Evolutionary conservation across 2,888 invertebrate species (phyloP).

Genomic region (Agrenia bidenticulata): DNA sequence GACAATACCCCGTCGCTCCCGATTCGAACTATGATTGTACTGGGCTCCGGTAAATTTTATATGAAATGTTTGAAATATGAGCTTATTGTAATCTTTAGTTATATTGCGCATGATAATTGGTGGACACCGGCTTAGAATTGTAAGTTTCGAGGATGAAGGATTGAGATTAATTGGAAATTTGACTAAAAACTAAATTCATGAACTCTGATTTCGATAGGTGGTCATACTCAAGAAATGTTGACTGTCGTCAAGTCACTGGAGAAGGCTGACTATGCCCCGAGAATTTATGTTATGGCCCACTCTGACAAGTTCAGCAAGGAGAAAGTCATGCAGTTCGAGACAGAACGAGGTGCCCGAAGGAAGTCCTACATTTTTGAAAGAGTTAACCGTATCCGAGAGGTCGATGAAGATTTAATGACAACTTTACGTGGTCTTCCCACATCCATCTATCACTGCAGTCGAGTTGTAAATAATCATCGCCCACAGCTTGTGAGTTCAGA

Average conservation of each 20-base stretch:
- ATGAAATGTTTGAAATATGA: not conserved
- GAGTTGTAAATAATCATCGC: no score
- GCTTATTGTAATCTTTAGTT: no score
- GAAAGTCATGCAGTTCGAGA: slow-evolving; percentile 62
- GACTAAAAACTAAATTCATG: not conserved
- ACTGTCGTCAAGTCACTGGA: slow-evolving; percentile 68
- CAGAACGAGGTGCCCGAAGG: slow-evolving; percentile 59
- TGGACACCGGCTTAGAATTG: no score
- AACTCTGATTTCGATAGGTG: slow-evolving; percentile 62
- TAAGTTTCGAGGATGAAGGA: no score
- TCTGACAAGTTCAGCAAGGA: slow-evolving; percentile 73
- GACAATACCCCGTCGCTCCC: slow-evolving; percentile 18
- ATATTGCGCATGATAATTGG: no score
- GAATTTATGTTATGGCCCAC: slow-evolving; percentile 75
- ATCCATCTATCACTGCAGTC: slow-evolving; percentile 62
- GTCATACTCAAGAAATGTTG: slow-evolving; percentile 94
- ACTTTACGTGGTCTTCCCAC: slow-evolving; percentile 66
- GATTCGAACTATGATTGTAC: slow-evolving; percentile 32
- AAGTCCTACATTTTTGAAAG: slow-evolving; percentile 60
- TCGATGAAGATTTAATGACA: slow-evolving; percentile 79
- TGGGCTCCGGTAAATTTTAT: slow-evolving; percentile 43
- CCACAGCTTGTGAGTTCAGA: no score
- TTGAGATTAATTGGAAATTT: not conserved
- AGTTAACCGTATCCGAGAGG: slow-evolving; percentile 82
- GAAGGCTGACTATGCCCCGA: slow-evolving; percentile 67